Base-by-base conservation (phyloP, 2,888 invertebrate species). In the Fragum whitleyi region DNA sequence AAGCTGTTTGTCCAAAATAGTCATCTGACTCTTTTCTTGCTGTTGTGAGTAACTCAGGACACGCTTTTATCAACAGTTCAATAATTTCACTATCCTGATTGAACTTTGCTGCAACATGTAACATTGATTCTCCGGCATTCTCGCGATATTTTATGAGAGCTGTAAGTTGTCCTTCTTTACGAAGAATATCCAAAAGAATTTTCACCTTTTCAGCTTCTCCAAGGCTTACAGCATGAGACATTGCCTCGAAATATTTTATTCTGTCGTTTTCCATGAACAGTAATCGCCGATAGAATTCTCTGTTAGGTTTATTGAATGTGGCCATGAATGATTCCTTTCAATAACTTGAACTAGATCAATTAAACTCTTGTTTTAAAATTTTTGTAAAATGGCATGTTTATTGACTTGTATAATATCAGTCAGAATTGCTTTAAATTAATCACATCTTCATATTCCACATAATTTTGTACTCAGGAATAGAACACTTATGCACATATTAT, bases 51-150 rank as follows among this genome's bases (percentile, higher is more conserved):
- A 88, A 70, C 21, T 83, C 76, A 2, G 88, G 87, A 59, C 87
- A 87, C 6, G 77, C 6, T 62, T 81, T 76, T 5, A 85, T 77
- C 28, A 88, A 61, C 19, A 61, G 74, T 32, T 74, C 32, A 16
- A 86, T 83, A n/a, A 86, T 81, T 32, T 79, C 78, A 65, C 79
- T 74, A 11, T 83, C 67, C 51, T 86, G 85, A 29, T 87, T 85
- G 57, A 86, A 86, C 68, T 86, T 88, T 6, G 83, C 86, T 1
- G 88, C 87, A 19, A 86, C 70, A 61, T 88, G 88, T 23, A 88
- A 62, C 47, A 87, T 74, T 9, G 88, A 86, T 65, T 86, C 88
- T 14, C 85, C 87, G 16, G 84, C 61, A 23, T 82, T 76, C 19
- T 80, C 86, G 26, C 74, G 57, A 51, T 85, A 79, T 26, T 74